Base-by-base conservation (phyloP, 2,888 invertebrate genomes). In the Phyllotreta cruciferae region DNA sequence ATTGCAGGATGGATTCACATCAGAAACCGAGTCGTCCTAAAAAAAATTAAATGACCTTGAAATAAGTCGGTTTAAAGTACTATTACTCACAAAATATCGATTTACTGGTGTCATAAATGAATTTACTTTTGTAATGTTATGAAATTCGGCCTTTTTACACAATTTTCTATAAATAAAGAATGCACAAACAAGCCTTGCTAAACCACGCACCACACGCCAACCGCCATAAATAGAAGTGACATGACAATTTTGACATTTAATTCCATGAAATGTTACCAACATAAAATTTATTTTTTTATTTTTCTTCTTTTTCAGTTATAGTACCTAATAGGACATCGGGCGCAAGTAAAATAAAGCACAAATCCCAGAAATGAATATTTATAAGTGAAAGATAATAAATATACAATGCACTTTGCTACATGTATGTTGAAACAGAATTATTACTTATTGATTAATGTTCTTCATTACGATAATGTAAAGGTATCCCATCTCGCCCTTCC, bases 401-500 rank as follows among this genome's bases (percentile, higher is more conserved):
- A 24, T 24, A 24, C 24, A 24, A 24, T 24, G 24, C 24, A 24
- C 10, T 45, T 13, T 45, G 9, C 24, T 45, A 45, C 1, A 9
- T 9, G 6, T 45, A 7, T 24, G 4, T 45, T 14, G 9, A 24
- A 24, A 4, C 24, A 3, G 24, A 24, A 24, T 24, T n/a, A n/a
- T n/a, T 24, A 14, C 10, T 34, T 50, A 60, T 56, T 60, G 62
- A 44, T 56, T 60, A 62, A 44, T 53, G 35, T 54, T 57, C 49
- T 77, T 89, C 89, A 78, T 87, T 87, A 62, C 82, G 82, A 77
- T 92, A 92, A 64, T 85, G 85, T 63, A 86, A 83, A 0, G 96
- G 90, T 74, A 94, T 88, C 0, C 96, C 96, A 71, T 82, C 85
- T 9, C 90, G 84, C 0, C 96, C 96, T 71, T 88, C 85, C 68